These are phyloP conservation scores for Tanypteryx hageni DNA, from an alignment of 2,888 invertebrate species.

Conservation along the genomic window DNA sequence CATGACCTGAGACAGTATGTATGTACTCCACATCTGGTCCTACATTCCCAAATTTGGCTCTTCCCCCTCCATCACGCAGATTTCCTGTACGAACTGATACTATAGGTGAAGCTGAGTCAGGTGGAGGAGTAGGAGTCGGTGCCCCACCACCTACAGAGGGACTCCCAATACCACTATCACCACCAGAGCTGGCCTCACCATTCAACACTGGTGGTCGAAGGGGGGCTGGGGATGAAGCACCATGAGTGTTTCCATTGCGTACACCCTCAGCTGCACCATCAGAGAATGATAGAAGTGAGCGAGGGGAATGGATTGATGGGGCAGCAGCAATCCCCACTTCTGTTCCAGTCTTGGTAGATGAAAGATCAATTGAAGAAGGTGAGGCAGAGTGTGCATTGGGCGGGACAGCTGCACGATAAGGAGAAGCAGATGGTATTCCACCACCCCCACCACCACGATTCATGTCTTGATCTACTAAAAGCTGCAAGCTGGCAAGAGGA, in stretches of 20 bases:
- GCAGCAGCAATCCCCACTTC: constrained; percentile 19
- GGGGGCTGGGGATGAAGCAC: constrained; percentile 51
- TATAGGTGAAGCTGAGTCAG: constrained; percentile 40
- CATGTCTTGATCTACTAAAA: constrained; percentile 74
- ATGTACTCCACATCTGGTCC: constrained; percentile 36
- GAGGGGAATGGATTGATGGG: constrained; percentile 46
- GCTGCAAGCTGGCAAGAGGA: constrained; percentile 74
- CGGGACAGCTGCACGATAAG: constrained; percentile 64
- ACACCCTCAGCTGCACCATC: constrained; percentile 52
- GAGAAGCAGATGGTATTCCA: constrained; percentile 25
- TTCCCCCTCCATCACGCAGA: constrained; percentile 12
- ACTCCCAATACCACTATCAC: constrained; percentile 73
- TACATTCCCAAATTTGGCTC: constrained; percentile 22
- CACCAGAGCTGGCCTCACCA: constrained; percentile 73
- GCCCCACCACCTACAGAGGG: constrained; percentile 70
- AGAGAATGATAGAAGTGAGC: constrained; percentile 30
- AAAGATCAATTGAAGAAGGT: constrained; percentile 47
- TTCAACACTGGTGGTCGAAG: constrained; percentile 69
- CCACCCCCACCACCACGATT: constrained; percentile 69
- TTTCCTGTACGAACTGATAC: constrained; percentile 43
- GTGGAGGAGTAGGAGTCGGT: constrained; percentile 56
- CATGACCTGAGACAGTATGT: not conserved
- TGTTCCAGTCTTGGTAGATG: constrained; percentile 35
- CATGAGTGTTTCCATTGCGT: constrained; percentile 57
- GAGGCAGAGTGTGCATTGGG: constrained; percentile 56